These are phyloP conservation scores for Xiphias gladius DNA, from an alignment of 2,113 vertebrate species.

Conservation along the genomic window DNA sequence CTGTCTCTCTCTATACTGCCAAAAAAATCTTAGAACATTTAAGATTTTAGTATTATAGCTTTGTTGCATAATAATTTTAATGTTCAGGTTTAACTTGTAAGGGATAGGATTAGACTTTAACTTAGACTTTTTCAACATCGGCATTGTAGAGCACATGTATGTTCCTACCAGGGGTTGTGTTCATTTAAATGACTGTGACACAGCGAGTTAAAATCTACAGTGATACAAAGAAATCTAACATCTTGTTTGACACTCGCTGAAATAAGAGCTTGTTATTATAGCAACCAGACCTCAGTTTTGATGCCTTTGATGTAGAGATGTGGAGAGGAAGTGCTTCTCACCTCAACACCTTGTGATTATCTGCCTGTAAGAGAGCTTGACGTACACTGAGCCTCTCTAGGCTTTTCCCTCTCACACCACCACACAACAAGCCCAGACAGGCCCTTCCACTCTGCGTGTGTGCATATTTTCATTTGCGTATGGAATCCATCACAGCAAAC, in stretches of 20 bases:
- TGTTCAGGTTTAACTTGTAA: too few species aligned
- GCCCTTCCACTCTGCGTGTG: background rate
- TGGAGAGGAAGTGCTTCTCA: constrained; percentile 1
- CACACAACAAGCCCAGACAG: constrained; percentile 9
- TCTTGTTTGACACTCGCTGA: background rate
- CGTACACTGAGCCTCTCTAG: background rate
- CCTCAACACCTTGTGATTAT: background rate
- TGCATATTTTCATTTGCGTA: background rate
- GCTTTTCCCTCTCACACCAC: background rate
- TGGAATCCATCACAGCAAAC: background rate
- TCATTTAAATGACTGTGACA: background rate
- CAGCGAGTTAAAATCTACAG: background rate
- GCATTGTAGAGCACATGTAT: too few species aligned
- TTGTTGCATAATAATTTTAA: too few species aligned
- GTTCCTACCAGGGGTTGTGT: too few species aligned
- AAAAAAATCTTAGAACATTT: too few species aligned
- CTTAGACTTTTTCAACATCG: too few species aligned
- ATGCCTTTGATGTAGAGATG: constrained; percentile 1
- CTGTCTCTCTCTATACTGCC: too few species aligned
- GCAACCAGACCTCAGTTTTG: background rate
- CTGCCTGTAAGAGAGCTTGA: background rate
- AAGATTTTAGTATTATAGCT: too few species aligned
- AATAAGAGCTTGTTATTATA: background rate
- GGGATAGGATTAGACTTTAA: too few species aligned
- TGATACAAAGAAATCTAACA: background rate